Evolutionary conservation across 2,797 vertebrate genomes (phyloP).

Genomic region (Microtus californicus): DNA sequence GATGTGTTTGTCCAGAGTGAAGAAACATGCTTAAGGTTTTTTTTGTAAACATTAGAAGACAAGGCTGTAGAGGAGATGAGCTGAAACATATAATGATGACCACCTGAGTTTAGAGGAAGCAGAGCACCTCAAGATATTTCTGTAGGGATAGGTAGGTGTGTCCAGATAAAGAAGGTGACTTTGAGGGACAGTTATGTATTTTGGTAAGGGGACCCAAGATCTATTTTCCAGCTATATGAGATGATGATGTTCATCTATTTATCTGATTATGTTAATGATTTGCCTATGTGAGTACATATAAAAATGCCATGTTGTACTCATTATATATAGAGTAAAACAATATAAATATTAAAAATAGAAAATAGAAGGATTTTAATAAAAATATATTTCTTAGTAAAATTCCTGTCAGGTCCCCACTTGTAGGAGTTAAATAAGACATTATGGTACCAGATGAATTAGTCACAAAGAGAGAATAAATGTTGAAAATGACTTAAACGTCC

Average conservation of each 20-base stretch:
- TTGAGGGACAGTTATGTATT: not conserved
- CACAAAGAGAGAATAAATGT: not conserved
- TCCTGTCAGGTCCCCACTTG: not conserved
- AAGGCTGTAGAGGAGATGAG: not conserved
- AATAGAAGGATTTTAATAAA: not conserved
- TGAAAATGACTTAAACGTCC: conserved; percentile 1
- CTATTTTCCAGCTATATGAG: not conserved
- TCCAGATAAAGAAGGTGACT: conserved; percentile 2
- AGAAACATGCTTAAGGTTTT: not conserved
- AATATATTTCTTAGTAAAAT: conserved; percentile 25
- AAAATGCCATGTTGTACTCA: not conserved
- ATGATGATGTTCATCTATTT: not conserved
- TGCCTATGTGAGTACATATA: not conserved
- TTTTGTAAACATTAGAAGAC: not conserved
- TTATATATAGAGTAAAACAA: not conserved
- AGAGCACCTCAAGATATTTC: not conserved
- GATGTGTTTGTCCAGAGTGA: not conserved
- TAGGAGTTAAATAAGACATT: not conserved
- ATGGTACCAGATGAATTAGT: not conserved
- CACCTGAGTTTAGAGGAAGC: not conserved
- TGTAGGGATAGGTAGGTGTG: not conserved
- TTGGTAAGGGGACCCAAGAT: not conserved
- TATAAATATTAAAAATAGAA: not conserved
- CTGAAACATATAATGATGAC: not conserved
- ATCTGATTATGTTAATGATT: not conserved